Evolutionary conservation across 2,797 vertebrate genomes (phyloP).

Genomic region (Enteromius fasciolatus): DNA sequence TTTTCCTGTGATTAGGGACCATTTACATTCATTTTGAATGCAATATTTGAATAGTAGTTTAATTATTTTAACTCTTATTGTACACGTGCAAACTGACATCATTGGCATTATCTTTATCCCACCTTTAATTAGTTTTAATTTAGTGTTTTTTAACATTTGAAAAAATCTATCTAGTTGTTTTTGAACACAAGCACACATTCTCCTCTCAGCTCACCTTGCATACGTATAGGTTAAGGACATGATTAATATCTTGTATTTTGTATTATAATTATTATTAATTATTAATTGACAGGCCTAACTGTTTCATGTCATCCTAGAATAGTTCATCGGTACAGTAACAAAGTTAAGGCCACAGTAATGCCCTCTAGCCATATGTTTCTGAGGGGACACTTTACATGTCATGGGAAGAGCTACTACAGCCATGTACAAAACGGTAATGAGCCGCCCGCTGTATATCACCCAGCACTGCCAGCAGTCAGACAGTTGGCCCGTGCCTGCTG

Average conservation of each 20-base stretch:
- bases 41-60: not conserved
- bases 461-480: conserved; percentile 55
- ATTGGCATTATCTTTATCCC: not conserved
- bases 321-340: conserved; percentile 10
- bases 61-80: not conserved
- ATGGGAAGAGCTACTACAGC: conserved; percentile 72
- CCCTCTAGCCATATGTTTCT: conserved; percentile 37
- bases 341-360: conserved; percentile 23
- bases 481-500: conserved; percentile 64
- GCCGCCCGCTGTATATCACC: conserved; percentile 74
- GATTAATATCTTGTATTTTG: not conserved
- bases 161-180: not conserved
- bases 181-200: not conserved
- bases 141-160: not conserved
- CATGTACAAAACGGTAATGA: conserved; percentile 74
- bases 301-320: conserved; percentile 1
- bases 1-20: not conserved
- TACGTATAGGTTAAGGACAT: not conserved
- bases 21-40: not conserved
- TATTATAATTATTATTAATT: not conserved
- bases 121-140: not conserved
- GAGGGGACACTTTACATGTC: conserved; percentile 70
- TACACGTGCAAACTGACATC: not conserved
- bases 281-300: not conserved
- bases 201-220: not conserved